Percentiles rank a stretch among this genome's conserved stretches.
phyloP scores from a whole-genome alignment of 2,797 vertebrate genomes.

The Anguilla marmorata region DNA sequence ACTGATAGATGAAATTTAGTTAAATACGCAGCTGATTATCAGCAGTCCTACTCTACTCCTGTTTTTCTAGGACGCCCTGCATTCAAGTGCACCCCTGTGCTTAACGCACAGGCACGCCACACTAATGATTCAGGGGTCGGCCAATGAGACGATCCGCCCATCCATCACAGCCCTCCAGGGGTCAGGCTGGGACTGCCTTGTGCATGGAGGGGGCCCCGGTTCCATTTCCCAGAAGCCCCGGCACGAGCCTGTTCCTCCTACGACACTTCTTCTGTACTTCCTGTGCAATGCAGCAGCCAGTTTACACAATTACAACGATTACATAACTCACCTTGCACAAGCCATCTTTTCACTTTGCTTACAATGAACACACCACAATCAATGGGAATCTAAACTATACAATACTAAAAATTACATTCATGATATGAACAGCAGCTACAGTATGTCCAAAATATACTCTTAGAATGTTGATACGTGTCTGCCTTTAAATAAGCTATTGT shows the following conservation, averaged over 20 bases:
- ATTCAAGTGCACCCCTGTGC: neutral
- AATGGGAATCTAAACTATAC: neutral
- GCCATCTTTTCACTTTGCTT: neutral
- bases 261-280: neutral
- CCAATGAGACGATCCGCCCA: neutral
- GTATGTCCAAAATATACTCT: neutral
- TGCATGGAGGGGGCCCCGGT: neutral
- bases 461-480: neutral
- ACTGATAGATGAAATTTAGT: neutral
- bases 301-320: neutral
- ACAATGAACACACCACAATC: neutral
- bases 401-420: neutral
- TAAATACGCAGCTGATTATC: neutral
- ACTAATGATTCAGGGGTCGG: neutral
- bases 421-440: neutral
- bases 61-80: neutral
- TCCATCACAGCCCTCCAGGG: conserved; percentile 1
- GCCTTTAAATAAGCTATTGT: neutral
- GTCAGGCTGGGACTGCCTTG: neutral
- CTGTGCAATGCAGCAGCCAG: neutral
- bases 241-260: neutral
- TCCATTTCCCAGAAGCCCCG: neutral
- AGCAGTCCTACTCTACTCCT: neutral
- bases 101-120: neutral
- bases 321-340: neutral